Conservation (phyloP, 1,140 invertebrate genomes). For the Eupristina koningsbergeri region DNA sequence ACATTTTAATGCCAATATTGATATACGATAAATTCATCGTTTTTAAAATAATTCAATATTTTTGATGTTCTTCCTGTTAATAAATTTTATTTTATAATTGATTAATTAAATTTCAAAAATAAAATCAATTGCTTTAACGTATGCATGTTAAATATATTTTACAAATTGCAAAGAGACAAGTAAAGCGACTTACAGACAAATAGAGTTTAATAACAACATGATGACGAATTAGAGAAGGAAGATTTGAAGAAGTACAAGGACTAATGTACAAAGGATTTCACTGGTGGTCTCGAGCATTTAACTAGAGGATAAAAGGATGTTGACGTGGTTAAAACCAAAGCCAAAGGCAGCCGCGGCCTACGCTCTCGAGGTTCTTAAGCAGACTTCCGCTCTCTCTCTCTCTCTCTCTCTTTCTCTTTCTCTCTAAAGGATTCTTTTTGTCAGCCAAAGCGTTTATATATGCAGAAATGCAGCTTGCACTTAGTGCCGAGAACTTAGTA, state of each 20-base stretch:
- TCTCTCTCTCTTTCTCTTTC: too few species aligned
- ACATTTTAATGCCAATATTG: too few species aligned
- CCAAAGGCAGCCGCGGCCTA: background rate
- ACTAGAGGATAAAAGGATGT: slow-evolving; percentile 10
- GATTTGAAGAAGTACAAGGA: background rate
- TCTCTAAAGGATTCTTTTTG: slow-evolving; percentile 1
- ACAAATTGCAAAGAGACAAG: too few species aligned
- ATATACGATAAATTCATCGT: too few species aligned
- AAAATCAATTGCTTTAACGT: too few species aligned
- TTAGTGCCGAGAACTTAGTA: slow-evolving; percentile 44
- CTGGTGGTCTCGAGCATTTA: background rate
- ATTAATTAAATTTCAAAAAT: too few species aligned
- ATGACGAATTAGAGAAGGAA: background rate
- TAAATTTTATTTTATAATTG: too few species aligned
- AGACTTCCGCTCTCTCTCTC: slow-evolving; percentile 50
- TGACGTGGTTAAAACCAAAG: background rate
- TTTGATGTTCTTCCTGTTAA: too few species aligned
- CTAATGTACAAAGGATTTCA: slow-evolving; percentile 5
- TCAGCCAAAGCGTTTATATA: slow-evolving; percentile 46
- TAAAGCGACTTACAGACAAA: too few species aligned
- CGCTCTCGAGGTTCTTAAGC: background rate
- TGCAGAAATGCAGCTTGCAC: slow-evolving; percentile 53
- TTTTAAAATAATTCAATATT: too few species aligned
- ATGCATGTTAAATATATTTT: too few species aligned
- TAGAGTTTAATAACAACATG: background rate